Base-by-base conservation (phyloP, 1,140 invertebrate genomes). In the Steinernema khuongi region DNA sequence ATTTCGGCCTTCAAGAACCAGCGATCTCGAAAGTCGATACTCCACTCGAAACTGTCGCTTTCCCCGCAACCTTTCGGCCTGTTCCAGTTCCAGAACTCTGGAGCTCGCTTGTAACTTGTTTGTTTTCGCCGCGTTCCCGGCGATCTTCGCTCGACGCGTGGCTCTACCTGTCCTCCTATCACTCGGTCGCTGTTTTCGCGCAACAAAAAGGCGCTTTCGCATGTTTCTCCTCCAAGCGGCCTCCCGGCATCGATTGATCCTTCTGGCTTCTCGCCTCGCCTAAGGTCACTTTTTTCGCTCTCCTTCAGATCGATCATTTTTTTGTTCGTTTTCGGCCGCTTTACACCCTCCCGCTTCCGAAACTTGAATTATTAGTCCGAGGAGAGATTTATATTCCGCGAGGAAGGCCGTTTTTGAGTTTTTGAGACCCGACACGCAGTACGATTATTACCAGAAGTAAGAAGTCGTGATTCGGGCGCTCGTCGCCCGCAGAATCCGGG, bases 81-180 rank as follows among this genome's bases (percentile, higher is more conserved):
- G n/a, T n/a, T n/a, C n/a, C n/a, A n/a, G n/a, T n/a, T n/a, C n/a
- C n/a, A n/a, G n/a, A n/a, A n/a, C n/a, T n/a, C n/a, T n/a, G n/a
- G n/a, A n/a, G n/a, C n/a, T 41, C 50, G 50, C 50, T 60, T 60
- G 50, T 60, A 60, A 60, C 50, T 60, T 60, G 50, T 60, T 60
- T 60, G 36, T 41, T 11, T 41, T 41, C 36, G 36, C 36, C 36
- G 36, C 36, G 7, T 41, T 41, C 36, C 7, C 50, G 50, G 19
- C 50, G 50, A 60, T 60, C 50, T 60, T 60, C 19, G 50, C 50
- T 60, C 50, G 50, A 60, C 14, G 50, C 50, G 50, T n/a, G 7
- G 7, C 36, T 60, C 26, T 60, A 60, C 50, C 50, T 60, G 50
- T 60, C 4, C 19, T 4, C 19, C 50, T 60, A 7, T 14, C 14